Evolutionary conservation across 2,113 vertebrate species (phyloP).

Genomic region (Ginglymostoma cirratum): DNA sequence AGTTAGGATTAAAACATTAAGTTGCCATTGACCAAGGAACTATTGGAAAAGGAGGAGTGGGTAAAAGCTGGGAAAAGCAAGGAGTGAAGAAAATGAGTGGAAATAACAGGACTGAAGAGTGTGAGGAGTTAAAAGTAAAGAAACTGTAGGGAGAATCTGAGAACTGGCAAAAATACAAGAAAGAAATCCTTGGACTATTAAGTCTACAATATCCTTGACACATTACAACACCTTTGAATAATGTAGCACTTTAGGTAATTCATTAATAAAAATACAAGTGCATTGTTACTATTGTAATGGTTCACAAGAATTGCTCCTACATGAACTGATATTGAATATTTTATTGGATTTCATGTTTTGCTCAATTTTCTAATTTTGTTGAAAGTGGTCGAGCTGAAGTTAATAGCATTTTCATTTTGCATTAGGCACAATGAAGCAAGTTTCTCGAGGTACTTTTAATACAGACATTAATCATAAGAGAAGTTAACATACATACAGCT

Average conservation of each 20-base stretch:
- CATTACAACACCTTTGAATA: no score
- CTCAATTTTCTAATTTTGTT: background rate
- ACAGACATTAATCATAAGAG: background rate
- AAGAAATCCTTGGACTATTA: no score
- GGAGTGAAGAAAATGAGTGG: background rate
- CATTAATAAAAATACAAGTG: no score
- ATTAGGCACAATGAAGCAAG: background rate
- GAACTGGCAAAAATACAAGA: background rate
- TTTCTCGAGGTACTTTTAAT: background rate
- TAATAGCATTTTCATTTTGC: background rate
- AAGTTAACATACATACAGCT: no score
- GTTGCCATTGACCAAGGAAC: no score
- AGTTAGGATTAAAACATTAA: background rate
- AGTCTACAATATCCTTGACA: no score
- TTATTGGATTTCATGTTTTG: conserved; percentile 9
- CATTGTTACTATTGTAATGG: no score
- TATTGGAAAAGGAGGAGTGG: no score
- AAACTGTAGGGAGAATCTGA: background rate
- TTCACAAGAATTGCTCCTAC: background rate
- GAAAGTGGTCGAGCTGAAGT: background rate
- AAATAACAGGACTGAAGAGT: background rate
- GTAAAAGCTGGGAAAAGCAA: background rate
- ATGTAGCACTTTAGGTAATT: no score
- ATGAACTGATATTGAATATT: background rate
- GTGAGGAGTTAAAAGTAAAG: background rate